Conservation (phyloP, 2,888 invertebrate species). For the Parochlus steinenii region DNA sequence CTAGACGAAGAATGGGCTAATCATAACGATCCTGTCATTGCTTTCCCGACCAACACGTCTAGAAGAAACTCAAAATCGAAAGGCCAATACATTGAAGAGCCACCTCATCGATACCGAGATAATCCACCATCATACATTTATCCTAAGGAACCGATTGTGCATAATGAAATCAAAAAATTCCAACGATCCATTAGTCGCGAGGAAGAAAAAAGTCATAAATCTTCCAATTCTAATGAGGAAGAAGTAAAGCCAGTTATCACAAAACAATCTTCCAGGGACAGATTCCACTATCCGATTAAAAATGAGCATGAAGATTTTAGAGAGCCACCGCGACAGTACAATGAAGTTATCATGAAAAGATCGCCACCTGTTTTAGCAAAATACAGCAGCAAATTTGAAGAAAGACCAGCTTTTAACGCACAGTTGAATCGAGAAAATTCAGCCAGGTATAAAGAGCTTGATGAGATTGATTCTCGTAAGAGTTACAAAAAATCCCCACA, state of each 20-base stretch:
- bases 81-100: slow-evolving; percentile 2
- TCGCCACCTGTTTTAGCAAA: background rate
- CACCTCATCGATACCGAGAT: background rate
- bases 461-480: background rate
- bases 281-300: background rate
- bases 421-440: too few relatives aligned
- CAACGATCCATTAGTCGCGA: slow-evolving; percentile 5
- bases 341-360: background rate
- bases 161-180: slow-evolving; percentile 4
- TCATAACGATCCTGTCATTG: slow-evolving; percentile 26
- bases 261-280: background rate
- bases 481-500: background rate
- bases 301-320: background rate
- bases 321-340: too few relatives aligned
- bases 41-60: slow-evolving; percentile 24
- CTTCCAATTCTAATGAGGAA: background rate
- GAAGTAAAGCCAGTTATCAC: background rate
- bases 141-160: slow-evolving; percentile 8
- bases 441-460: too few relatives aligned
- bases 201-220: slow-evolving; percentile 2
- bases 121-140: slow-evolving; percentile 13
- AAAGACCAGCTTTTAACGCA: background rate
- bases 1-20: slow-evolving; percentile 30
- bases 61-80: background rate
- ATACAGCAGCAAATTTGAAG: background rate